Percentiles rank a stretch among this genome's conserved stretches.
Evolutionary conservation across 2,797 vertebrate genomes (phyloP).

Genomic region (Tokudaia muenninki): DNA sequence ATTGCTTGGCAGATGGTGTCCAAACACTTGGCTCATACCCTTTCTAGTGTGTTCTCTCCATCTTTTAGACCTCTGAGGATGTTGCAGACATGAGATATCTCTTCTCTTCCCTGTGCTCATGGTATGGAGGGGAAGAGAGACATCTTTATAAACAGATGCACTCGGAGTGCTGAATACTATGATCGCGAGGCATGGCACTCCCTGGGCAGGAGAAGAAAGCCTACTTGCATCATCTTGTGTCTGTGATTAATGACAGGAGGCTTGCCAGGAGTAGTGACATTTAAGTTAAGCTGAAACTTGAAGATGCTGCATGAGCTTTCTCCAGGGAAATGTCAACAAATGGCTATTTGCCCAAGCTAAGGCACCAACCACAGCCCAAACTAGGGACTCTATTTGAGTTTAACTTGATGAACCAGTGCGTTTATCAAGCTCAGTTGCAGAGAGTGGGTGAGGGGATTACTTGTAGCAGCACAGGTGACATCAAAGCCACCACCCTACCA

Average conservation of each 20-base stretch:
- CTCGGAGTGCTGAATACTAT: neutral
- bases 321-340: neutral
- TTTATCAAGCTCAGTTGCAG: neutral
- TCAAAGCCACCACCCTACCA: neutral
- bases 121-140: neutral
- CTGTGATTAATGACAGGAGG: neutral
- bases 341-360: neutral
- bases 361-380: neutral
- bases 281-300: neutral
- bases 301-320: neutral
- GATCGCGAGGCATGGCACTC: neutral
- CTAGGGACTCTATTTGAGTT: neutral
- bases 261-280: constrained; percentile 12
- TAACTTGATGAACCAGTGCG: neutral
- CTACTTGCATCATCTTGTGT: neutral
- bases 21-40: neutral
- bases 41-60: neutral
- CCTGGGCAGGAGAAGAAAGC: neutral
- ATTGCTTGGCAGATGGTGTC: neutral
- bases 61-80: neutral
- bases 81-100: neutral
- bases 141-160: neutral
- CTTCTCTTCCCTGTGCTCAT: neutral
- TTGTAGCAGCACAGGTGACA: neutral
- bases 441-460: too few relatives aligned